A percentile compares a stretch with the other conserved stretches of the same genome.
Conservation (phyloP, 2,888 invertebrate genomes). For the Latrodectus elegans region DNA sequence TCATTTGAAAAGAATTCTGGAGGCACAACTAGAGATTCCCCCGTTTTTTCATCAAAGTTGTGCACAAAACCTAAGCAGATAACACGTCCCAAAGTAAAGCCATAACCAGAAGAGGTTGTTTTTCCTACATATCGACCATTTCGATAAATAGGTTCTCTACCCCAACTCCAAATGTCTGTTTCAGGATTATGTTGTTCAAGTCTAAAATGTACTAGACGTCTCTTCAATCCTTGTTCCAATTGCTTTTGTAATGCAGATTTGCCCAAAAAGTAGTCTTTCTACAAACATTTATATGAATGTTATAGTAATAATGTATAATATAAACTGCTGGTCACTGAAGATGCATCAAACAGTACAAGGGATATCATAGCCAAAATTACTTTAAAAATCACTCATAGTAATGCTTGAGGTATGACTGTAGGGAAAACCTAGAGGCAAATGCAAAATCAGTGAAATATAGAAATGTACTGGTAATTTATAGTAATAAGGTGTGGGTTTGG, state of each 20-base stretch:
- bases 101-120: conserved; percentile 97
- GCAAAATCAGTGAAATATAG: too few relatives aligned
- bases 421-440: too few relatives aligned
- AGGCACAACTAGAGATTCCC: conserved; percentile 83
- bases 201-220: conserved; percentile 93
- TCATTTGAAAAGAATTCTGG: conserved; percentile 85
- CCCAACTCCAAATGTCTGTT: conserved; percentile 96
- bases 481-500: too few relatives aligned
- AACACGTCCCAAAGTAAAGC: conserved; percentile 92
- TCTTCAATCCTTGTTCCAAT: conserved; percentile 86
- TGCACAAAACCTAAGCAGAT: conserved; percentile 93
- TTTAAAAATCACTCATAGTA: neutral
- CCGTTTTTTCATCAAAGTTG: conserved; percentile 75
- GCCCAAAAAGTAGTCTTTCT: conserved; percentile 88
- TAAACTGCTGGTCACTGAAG: neutral
- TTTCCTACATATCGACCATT: conserved; percentile 90
- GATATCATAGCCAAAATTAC: neutral
- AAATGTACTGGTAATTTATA: too few relatives aligned
- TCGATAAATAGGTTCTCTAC: conserved; percentile 94
- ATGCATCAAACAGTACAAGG: neutral
- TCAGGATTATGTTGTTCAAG: conserved; percentile 93
- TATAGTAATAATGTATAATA: neutral
- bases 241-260: conserved; percentile 89
- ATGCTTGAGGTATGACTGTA: too few relatives aligned
- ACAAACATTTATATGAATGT: conserved; percentile 50